phyloP scores from a whole-genome alignment of 2,113 vertebrate genomes.

The Rissa tridactyla region DNA sequence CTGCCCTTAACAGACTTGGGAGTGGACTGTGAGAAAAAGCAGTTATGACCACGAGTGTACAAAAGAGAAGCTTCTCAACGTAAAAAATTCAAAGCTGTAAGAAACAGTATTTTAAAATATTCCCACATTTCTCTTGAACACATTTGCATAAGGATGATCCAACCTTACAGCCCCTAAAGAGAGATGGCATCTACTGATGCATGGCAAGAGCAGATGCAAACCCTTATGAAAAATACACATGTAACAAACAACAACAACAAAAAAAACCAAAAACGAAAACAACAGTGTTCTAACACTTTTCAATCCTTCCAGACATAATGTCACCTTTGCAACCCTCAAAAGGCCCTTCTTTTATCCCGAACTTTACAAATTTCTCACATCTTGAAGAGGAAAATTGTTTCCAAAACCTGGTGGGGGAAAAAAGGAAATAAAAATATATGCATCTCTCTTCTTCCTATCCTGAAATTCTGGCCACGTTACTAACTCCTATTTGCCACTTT shows the following conservation, averaged over 20 bases:
- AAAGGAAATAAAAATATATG: neutral
- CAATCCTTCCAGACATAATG: neutral
- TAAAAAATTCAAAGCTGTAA: slow-evolving; percentile 23
- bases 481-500: neutral
- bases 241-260: neutral
- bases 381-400: neutral
- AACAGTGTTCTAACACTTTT: neutral
- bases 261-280: neutral
- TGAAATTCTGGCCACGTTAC: neutral
- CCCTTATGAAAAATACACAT: neutral
- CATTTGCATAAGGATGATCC: neutral
- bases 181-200: neutral
- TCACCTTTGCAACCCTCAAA: slow-evolving; percentile 3
- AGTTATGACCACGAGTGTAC: slow-evolving; percentile 39
- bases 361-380: neutral
- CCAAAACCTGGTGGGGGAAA: neutral
- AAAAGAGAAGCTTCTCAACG: neutral
- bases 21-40: slow-evolving; percentile 82
- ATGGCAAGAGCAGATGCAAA: neutral
- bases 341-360: neutral
- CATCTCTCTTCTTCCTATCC: neutral
- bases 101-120: neutral
- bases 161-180: neutral
- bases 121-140: neutral
- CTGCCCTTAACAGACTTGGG: slow-evolving; percentile 94